Base-by-base conservation (phyloP, 2,888 invertebrate genomes). In the Hybos culiciformis region DNA sequence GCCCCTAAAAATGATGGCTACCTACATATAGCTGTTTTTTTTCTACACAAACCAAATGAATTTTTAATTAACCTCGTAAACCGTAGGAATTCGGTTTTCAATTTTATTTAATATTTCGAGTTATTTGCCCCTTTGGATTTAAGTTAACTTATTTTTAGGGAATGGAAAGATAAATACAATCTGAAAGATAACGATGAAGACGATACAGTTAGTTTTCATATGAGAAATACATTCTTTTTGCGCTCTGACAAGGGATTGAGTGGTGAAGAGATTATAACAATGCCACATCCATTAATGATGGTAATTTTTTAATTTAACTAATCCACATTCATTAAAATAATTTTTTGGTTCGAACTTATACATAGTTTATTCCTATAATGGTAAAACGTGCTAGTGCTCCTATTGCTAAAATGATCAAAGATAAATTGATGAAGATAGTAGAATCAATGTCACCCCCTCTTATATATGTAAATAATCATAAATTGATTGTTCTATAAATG, bases 151-250 rank as follows among this genome's bases (percentile, higher is more conserved):
- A 11, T 9, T 37, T 37, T 14, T 39, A 86, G 86, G 21, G 83
- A 85, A 68, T 83, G 82, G 78, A 84, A 83, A 56, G 74, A 79
- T 51, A 87, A 87, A 61, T 74, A 78, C 6, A 74, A 83, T 46
- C 52, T 83, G 0, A 69, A 72, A 51, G 85, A 87, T 52, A 67
- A 77, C 26, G 78, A 80, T 15, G 74, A 70, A 5, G 75, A 79
- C 18, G 86, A 87, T 53, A 78, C 80, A 0, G 72, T 86, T 5
- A 74, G 73, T 1, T 87, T 79, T 56, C 77, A 74, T 52, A 74
- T 75, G 56, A 70, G 73, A 37, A 78, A 78, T 47, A 74, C 71
- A 0, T 87, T 79, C 59, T 64, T 70, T 43, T 82, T 81, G 62
- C 74, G 75, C 45, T 68, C 71, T 2, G 74, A 77, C 34, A 61